A percentile compares a stretch with the other conserved stretches of the same genome.
Evolutionary conservation across 92 coral and sea anemone species (phyloP).

Genomic region (Hydrozoanthus gracilis): DNA sequence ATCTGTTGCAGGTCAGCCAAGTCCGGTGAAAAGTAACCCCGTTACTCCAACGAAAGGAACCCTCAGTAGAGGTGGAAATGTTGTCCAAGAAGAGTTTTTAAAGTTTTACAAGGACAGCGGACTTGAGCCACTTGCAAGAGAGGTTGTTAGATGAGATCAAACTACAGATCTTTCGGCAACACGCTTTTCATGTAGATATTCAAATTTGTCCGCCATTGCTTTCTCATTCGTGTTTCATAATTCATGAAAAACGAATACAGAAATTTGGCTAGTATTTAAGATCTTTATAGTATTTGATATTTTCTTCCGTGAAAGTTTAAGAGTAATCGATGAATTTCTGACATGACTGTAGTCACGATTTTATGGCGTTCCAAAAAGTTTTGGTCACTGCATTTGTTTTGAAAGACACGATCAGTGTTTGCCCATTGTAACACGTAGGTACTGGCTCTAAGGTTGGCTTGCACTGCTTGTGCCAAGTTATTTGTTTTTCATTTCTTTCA

Average conservation of each 20-base stretch:
- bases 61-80: slow-evolving; percentile 63
- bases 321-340: not conserved
- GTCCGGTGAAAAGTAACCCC: slow-evolving; percentile 84
- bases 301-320: not conserved
- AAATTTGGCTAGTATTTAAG: slow-evolving; percentile 27
- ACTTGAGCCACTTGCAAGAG: slow-evolving; percentile 77
- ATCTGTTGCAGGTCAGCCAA: slow-evolving; percentile 84
- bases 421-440: slow-evolving; percentile 19
- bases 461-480: slow-evolving; percentile 21
- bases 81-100: slow-evolving; percentile 72
- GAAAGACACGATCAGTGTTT: slow-evolving; percentile 15
- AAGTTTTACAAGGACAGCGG: slow-evolving; percentile 82
- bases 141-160: slow-evolving; percentile 60
- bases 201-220: slow-evolving; percentile 59
- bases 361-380: not conserved
- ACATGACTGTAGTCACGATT: not conserved
- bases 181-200: slow-evolving; percentile 50
- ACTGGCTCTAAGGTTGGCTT: not conserved
- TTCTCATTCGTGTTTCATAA: slow-evolving; percentile 57
- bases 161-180: slow-evolving; percentile 46
- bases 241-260: slow-evolving; percentile 59
- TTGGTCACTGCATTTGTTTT: not conserved
- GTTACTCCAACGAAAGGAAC: slow-evolving; percentile 82
- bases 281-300: not conserved
- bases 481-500: slow-evolving; percentile 44